These are phyloP conservation scores for Coboldia fuscipes DNA, from an alignment of 1,140 invertebrate genomes.

Conservation along the genomic window DNA sequence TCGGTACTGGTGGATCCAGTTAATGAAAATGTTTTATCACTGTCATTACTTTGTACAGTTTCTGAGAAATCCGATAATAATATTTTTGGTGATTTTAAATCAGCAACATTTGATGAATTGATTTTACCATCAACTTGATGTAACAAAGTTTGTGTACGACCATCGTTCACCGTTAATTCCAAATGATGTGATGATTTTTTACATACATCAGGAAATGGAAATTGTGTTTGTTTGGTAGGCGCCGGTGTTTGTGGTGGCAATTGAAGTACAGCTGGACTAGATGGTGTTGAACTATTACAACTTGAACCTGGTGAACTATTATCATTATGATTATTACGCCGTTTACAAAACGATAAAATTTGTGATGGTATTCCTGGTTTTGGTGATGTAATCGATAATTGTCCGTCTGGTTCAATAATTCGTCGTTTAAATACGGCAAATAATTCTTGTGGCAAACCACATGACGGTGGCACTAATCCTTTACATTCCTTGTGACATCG, in stretches of 20 bases:
- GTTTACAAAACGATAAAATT: conserved; percentile 17
- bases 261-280: conserved; percentile 63
- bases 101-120: too few relatives aligned
- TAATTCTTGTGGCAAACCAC: conserved; percentile 65
- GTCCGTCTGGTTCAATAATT: conserved; percentile 37
- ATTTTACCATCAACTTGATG: too few relatives aligned
- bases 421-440: conserved; percentile 61
- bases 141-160: background rate
- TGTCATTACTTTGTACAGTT: conserved; percentile 54
- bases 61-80: too few relatives aligned
- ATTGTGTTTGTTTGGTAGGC: conserved; percentile 39
- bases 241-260: conserved; percentile 26
- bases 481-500: conserved; percentile 81
- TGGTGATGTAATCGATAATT: conserved; percentile 22
- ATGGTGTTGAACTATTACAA: conserved; percentile 89
- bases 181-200: conserved; percentile 8
- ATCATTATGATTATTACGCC: conserved; percentile 26
- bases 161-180: background rate
- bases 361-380: conserved; percentile 11
- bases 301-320: conserved; percentile 89
- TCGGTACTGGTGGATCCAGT: conserved; percentile 48
- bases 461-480: conserved; percentile 74
- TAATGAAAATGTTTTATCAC: conserved; percentile 61
- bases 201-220: conserved; percentile 55
- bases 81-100: too few relatives aligned